Base-by-base conservation (phyloP, 2,797 vertebrate species). In the Ambastaia sidthimunki region DNA sequence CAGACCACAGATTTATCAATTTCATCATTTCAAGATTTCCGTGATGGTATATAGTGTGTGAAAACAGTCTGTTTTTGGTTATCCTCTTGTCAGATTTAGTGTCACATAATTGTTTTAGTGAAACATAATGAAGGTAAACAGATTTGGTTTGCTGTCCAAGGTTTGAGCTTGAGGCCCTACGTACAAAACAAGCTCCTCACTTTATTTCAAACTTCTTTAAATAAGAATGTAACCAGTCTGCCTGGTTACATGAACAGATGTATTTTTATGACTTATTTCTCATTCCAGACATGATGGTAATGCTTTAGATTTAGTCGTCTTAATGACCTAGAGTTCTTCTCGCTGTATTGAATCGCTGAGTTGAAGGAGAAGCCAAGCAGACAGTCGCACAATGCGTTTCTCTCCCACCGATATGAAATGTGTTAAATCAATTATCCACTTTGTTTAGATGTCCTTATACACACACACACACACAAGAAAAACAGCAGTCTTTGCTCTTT, bases 401-500 rank as follows among this genome's bases (percentile, higher is more conserved):
- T 60, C 19, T 37, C 2, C 18, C 55, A 60, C 73, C 48, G 34
- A 70, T 63, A 69, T 71, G 31, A 63, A 60, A 44, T 59, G 72
- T 76, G 69, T 75, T 84, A 80, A 75, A 87, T 86, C 85, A 73
- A 84, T 86, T 81, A 66, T 28, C 37, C 75, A 77, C 54, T 28
- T 77, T 71, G 55, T 87, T 69, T 76, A 85, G 19, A 59, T 18
- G 65, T 80, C 41, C 18, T 71, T 68, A 75, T 50, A 28, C 37
- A 72, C 69, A 44, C 41, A 44, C 2, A 28, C 28, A 28, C 28
- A 28, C 41, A 44, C 41, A 67, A 80, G 57, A 7, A 13, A 5
- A 83, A 80, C 72, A 60, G 59, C 57, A 70, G 66, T 65, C 34
- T 57, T 71, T 76, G 69, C 28, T 70, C 21, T 76, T 44, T n/a